Percentiles rank a stretch among this genome's conserved stretches.
Conservation (phyloP, 1,140 invertebrate species). For the Drosophila kurseongensis region DNA sequence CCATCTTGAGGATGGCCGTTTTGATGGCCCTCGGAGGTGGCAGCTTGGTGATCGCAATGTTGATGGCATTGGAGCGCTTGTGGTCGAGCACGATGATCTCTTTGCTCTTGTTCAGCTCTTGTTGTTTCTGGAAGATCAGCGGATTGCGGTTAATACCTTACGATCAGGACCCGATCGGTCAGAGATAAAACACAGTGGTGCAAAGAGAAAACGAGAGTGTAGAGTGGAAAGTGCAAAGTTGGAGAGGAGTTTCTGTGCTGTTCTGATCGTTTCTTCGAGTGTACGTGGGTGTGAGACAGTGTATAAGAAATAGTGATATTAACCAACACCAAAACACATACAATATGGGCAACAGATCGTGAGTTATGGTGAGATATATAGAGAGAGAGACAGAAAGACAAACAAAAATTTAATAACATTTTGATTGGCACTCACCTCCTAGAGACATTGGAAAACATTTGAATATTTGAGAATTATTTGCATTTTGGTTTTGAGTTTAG, state of each 20-base stretch:
- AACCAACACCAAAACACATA: constrained; percentile 68
- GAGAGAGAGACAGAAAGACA: constrained; percentile 37
- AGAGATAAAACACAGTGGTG: constrained; percentile 28
- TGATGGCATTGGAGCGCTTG: constrained; percentile 99
- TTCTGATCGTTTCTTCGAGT: constrained; percentile 10
- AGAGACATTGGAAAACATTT: constrained; percentile 62
- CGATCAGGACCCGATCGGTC: background rate
- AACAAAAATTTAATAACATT: constrained; percentile 53
- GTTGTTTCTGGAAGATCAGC: constrained; percentile 91
- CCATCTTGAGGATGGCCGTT: constrained; percentile 99
- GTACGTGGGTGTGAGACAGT: constrained; percentile 37
- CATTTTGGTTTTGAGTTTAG: constrained; percentile 61
- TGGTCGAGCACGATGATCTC: constrained; percentile 98
- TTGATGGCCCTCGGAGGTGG: constrained; percentile 99
- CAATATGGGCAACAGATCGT: constrained; percentile 36
- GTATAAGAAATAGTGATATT: constrained; percentile 21
- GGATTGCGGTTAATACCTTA: constrained; percentile 1
- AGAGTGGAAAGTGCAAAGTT: constrained; percentile 32
- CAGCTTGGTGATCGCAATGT: constrained; percentile 99
- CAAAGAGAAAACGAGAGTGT: constrained; percentile 20
- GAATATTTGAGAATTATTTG: constrained; percentile 51
- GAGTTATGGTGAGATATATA: constrained; percentile 29
- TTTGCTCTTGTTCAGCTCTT: constrained; percentile 96
- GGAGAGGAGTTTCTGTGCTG: constrained; percentile 26
- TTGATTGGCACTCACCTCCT: constrained; percentile 78